Base-by-base conservation (phyloP, 2,888 invertebrate species). In the Cephus spinipes region DNA sequence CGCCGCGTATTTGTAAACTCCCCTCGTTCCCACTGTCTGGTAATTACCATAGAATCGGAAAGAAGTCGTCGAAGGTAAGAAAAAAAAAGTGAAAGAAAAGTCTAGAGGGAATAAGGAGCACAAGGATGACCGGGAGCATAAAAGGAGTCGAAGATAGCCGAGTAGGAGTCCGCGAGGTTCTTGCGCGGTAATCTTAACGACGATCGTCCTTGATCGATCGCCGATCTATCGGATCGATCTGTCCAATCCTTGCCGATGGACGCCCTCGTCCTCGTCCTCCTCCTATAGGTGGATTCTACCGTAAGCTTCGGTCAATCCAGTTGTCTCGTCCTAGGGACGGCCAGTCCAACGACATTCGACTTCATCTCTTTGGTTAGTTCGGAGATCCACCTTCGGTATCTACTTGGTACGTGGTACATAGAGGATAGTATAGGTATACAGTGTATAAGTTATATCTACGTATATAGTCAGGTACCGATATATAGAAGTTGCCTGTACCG, bases 361-460 rank as follows among this genome's bases (percentile, higher is more conserved):
- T 88, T 86, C 84, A 84, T 83, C 85, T 86, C 88, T 86, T 86
- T 85, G 80, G 80, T 80, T 76, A 77, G 55, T 23, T 15, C 55
- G 4, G 23, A 55, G 55, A 23, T 55, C 23, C 55, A 9, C 23
- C 6, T 55, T 23, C 23, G 23, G 23, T 55, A 55, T 15, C 55
- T 55, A 23, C 23, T 55, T 55, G 23, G 23, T 23, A 55, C 23
- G 15, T 40, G 15, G 40, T 40, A 15, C 15, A 4, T 40, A 40
- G 15, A 15, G 6, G 1, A 40, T 23, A 55, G 55, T 23, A 55
- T 9, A 55, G 55, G 23, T 55, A 9, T 55, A 55, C 23, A 23
- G 23, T 2, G 55, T 55, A 23, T 23, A 23, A 2, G 9, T 55
- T 55, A 23, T 55, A 55, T 55, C 55, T 23, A 9, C 55, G 23